Evolutionary conservation across 2,113 vertebrate species (phyloP).

Genomic region (Etheostoma cragini): DNA sequence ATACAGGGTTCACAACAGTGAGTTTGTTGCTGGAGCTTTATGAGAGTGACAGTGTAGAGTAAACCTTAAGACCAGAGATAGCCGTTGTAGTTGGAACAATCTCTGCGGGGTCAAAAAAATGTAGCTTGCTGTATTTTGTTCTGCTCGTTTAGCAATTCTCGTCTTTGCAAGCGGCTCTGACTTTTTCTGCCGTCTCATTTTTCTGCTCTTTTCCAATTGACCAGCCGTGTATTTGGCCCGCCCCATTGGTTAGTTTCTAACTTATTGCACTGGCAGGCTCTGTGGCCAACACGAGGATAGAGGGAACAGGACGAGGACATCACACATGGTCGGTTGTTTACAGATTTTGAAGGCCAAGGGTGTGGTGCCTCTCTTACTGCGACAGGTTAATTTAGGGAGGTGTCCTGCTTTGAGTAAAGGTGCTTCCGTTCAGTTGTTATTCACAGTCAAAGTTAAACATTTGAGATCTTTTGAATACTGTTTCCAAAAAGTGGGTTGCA

Average conservation of each 20-base stretch:
- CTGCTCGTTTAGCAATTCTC: slow-evolving; percentile 50
- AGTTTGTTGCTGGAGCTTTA: slow-evolving; percentile 16
- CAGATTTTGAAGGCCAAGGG: slow-evolving; percentile 58
- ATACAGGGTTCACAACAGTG: neutral
- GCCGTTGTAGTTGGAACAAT: neutral
- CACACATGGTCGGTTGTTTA: slow-evolving; percentile 73
- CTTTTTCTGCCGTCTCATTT: slow-evolving; percentile 24
- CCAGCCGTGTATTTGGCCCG: slow-evolving; percentile 33
- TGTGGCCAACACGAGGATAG: slow-evolving; percentile 53
- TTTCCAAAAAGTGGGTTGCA: neutral
- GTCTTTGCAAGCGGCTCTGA: slow-evolving; percentile 19
- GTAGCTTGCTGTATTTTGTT: slow-evolving; percentile 9
- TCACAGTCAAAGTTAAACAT: neutral
- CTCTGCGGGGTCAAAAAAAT: neutral
- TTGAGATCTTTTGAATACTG: neutral
- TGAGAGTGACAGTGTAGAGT: neutral
- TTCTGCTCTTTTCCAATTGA: slow-evolving; percentile 55
- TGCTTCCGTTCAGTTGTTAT: slow-evolving; percentile 11
- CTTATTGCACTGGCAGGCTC: slow-evolving; percentile 59
- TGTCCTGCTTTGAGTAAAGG: slow-evolving; percentile 1
- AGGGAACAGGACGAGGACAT: slow-evolving; percentile 48
- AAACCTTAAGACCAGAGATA: neutral
- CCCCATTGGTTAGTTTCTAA: slow-evolving; percentile 62
- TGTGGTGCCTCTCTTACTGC: slow-evolving; percentile 38
- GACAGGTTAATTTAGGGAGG: slow-evolving; percentile 45